These are phyloP conservation scores for Pseudococcus longispinus DNA, from an alignment of 2,888 invertebrate genomes.

Conservation along the genomic window DNA sequence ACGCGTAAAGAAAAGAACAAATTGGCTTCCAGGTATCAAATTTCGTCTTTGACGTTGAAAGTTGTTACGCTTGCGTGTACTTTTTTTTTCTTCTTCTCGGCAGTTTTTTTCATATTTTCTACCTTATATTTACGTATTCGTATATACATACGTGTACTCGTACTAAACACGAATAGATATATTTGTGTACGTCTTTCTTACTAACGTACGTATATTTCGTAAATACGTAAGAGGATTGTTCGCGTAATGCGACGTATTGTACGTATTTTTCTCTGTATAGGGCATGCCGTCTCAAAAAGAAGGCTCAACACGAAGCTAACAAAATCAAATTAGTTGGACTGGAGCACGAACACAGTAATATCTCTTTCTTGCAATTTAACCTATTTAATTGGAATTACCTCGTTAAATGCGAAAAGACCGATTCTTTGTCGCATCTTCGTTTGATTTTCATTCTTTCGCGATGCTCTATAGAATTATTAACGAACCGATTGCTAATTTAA, in stretches of 20 bases:
- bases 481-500: neutral
- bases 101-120: neutral
- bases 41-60: slow-evolving; percentile 12
- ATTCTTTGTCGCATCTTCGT: neutral
- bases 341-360: slow-evolving; percentile 93
- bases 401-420: neutral
- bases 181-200: neutral
- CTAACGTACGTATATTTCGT: neutral
- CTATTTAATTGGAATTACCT: neutral
- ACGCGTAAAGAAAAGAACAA: slow-evolving; percentile 98
- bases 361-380: neutral
- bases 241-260: neutral
- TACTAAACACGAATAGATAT: neutral
- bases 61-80: neutral
- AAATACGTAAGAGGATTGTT: neutral
- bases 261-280: slow-evolving; percentile 63
- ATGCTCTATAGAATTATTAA: neutral
- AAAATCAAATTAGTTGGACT: slow-evolving; percentile 94
- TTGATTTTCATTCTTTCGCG: neutral
- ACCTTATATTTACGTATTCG: neutral
- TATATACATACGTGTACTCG: neutral
- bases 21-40: slow-evolving; percentile 77
- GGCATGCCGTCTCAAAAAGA: slow-evolving; percentile 96
- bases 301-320: slow-evolving; percentile 98
- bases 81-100: neutral